These are phyloP conservation scores for Neuroterus valhalla DNA, from an alignment of 1,140 invertebrate genomes.

Conservation along the genomic window DNA sequence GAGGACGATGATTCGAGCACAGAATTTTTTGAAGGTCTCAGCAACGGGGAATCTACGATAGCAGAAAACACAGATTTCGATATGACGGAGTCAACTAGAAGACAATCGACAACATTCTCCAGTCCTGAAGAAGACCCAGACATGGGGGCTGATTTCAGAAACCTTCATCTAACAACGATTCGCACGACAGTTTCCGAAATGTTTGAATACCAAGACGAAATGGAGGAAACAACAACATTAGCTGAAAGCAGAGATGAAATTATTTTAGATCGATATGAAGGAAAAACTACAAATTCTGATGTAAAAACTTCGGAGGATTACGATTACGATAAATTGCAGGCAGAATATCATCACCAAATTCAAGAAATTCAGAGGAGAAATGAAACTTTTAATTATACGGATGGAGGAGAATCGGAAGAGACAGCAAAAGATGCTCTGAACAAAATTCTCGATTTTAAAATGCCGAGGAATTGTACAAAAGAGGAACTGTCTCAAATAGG, in stretches of 20 bases:
- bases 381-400: slow-evolving; percentile 55
- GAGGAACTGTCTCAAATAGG: slow-evolving; percentile 53
- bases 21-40: slow-evolving; percentile 10
- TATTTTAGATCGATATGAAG: background rate
- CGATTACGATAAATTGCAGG: slow-evolving; percentile 59
- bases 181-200: background rate
- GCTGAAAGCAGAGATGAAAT: slow-evolving; percentile 5
- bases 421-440: slow-evolving; percentile 44
- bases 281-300: slow-evolving; percentile 2
- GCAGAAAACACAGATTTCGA: background rate
- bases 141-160: background rate
- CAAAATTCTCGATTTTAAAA: slow-evolving; percentile 51
- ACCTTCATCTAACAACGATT: background rate
- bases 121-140: background rate
- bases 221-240: background rate
- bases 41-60: background rate
- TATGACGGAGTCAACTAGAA: background rate
- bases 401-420: slow-evolving; percentile 48
- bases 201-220: background rate
- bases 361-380: slow-evolving; percentile 41
- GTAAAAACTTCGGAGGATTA: slow-evolving; percentile 48
- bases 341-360: slow-evolving; percentile 60
- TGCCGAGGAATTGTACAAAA: slow-evolving; percentile 60
- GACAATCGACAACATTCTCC: slow-evolving; percentile 1
- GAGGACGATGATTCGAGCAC: slow-evolving; percentile 8